Conservation (phyloP, 30 jellyfish, hydroid and myxozoan genomes). For the Catostylus mosaicus region DNA sequence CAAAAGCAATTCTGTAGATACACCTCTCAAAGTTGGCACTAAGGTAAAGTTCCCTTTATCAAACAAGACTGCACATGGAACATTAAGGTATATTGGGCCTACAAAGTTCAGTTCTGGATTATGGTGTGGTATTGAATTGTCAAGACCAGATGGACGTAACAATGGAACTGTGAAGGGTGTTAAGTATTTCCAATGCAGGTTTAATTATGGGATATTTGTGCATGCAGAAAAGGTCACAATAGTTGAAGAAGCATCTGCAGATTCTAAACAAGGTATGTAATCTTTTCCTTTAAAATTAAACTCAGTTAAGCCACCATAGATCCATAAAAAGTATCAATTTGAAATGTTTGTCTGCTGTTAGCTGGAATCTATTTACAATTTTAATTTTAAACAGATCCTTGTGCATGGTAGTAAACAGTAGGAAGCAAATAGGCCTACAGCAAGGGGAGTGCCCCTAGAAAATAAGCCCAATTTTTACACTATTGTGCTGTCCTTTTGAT, state of each 20-base stretch:
- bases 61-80: slow-evolving; percentile 67
- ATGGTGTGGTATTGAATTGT: slow-evolving; percentile 90
- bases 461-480: no score
- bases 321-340: no score
- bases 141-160: slow-evolving; percentile 76
- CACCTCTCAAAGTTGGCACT: slow-evolving; percentile 58
- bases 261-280: background rate
- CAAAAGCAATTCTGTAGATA: background rate
- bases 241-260: slow-evolving; percentile 15
- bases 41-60: slow-evolving; percentile 66
- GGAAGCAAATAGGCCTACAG: no score
- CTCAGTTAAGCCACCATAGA: no score
- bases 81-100: slow-evolving; percentile 69
- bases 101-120: slow-evolving; percentile 84
- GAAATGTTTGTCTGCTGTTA: no score
- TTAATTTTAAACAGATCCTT: no score
- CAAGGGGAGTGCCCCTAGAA: no score
- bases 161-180: slow-evolving; percentile 94
- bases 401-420: no score
- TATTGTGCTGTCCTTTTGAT: no score
- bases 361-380: no score
- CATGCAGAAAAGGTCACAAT: slow-evolving; percentile 77
- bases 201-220: slow-evolving; percentile 84
- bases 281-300: no score
- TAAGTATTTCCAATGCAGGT: slow-evolving; percentile 79